These are phyloP conservation scores for Scaptomyza graminum DNA, from an alignment of 1,140 invertebrate species.

Conservation along the genomic window DNA sequence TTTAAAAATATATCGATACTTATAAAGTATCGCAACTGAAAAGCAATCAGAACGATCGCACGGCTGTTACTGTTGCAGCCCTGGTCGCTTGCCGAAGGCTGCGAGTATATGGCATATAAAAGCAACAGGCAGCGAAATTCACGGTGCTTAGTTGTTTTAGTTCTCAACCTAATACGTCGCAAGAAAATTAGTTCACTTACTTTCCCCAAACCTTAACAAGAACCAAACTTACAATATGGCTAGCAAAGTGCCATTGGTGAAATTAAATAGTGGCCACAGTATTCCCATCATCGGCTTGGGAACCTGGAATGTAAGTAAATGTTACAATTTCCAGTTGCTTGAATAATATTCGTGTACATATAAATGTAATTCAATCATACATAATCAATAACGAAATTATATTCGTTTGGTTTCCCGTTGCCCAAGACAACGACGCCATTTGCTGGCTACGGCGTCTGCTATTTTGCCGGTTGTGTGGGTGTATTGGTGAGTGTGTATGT, in stretches of 20 bases:
- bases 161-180: neutral
- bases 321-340: slow-evolving; percentile 4
- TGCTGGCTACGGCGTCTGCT: slow-evolving; percentile 19
- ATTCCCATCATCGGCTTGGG: slow-evolving; percentile 90
- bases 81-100: slow-evolving; percentile 2
- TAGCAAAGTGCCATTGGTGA: slow-evolving; percentile 84
- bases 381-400: neutral
- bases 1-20: neutral
- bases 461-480: slow-evolving; percentile 13
- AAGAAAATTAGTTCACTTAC: neutral
- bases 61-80: slow-evolving; percentile 35
- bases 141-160: slow-evolving; percentile 36
- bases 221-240: slow-evolving; percentile 42
- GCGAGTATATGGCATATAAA: slow-evolving; percentile 46
- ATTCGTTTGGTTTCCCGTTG: slow-evolving; percentile 52
- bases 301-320: slow-evolving; percentile 89
- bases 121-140: slow-evolving; percentile 51
- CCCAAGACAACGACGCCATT: slow-evolving; percentile 29
- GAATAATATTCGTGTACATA: neutral
- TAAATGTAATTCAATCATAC: neutral
- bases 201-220: slow-evolving; percentile 19
- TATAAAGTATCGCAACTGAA: neutral
- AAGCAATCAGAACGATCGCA: slow-evolving; percentile 25
- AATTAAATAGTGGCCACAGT: slow-evolving; percentile 87
- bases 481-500: neutral